phyloP scores from a whole-genome alignment of 2,113 vertebrate genomes.

The Pelmatolapia mariae region DNA sequence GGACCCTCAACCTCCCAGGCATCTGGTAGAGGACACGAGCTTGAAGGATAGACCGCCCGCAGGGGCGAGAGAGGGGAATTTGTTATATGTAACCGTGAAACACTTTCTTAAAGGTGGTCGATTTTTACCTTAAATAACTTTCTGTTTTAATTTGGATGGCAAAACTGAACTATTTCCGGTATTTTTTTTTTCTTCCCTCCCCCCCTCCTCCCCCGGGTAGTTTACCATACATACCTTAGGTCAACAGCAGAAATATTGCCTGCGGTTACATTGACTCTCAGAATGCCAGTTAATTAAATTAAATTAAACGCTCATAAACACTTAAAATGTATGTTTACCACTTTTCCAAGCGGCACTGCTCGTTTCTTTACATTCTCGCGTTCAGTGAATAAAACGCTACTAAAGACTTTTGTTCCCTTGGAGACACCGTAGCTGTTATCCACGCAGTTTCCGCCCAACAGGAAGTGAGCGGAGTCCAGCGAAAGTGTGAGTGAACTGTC shows the following conservation, averaged over 20 bases:
- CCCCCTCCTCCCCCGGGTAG: not conserved
- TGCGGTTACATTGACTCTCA: not conserved
- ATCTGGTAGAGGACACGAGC: not conserved
- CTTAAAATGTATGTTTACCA: not conserved
- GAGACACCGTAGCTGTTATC: conserved; percentile 25
- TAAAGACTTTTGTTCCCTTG: conserved; percentile 1
- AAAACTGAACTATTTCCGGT: not conserved
- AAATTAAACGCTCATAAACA: not conserved
- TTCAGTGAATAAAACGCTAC: not conserved
- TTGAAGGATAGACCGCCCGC: not conserved
- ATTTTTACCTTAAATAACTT: not conserved
- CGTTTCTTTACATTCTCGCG: not conserved
- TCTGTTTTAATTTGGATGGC: not conserved
- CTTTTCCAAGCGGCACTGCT: not conserved
- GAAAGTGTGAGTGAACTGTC: conserved; percentile 20
- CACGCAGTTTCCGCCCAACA: conserved; percentile 23
- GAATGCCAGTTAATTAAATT: not conserved
- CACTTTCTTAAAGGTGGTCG: not conserved
- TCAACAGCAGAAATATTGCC: not conserved
- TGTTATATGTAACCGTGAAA: not conserved
- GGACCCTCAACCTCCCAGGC: not conserved
- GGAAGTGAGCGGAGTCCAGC: not conserved
- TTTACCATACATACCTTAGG: not conserved
- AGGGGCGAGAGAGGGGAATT: not conserved
- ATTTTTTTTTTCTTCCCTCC: accelerated